Conservation (phyloP, 2,113 vertebrate species). For the Oplegnathus fasciatus region DNA sequence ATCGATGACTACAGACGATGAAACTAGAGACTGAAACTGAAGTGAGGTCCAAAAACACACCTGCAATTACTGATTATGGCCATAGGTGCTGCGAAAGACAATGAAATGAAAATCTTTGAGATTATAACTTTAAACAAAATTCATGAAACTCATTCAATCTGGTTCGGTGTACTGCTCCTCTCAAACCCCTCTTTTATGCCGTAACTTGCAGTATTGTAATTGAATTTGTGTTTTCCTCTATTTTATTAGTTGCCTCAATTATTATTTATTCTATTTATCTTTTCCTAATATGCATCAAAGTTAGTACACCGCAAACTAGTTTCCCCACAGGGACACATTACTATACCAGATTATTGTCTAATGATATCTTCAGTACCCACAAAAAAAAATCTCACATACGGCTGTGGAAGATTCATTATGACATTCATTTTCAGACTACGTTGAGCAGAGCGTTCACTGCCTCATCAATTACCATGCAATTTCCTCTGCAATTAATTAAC, state of each 20-base stretch:
- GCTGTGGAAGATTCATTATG: not conserved
- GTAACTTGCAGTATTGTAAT: no score
- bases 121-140: not conserved
- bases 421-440: not conserved
- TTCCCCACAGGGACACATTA: not conserved
- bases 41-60: no score
- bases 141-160: not conserved
- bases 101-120: no score
- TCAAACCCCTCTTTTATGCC: no score
- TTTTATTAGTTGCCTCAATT: no score
- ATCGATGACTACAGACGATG: no score
- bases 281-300: no score
- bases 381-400: not conserved
- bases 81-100: no score
- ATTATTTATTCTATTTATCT: no score
- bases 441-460: constrained; percentile 4
- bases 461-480: not conserved
- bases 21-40: no score
- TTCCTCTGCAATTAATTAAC: constrained; percentile 35
- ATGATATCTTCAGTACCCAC: not conserved
- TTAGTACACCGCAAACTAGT: not conserved
- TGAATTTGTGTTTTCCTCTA: no score
- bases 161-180: not conserved
- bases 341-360: not conserved
- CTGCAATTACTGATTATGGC: no score